Percentiles rank a stretch among this genome's conserved stretches.
Evolutionary conservation across 2,797 vertebrate species (phyloP).

Genomic region (Pterois miles): DNA sequence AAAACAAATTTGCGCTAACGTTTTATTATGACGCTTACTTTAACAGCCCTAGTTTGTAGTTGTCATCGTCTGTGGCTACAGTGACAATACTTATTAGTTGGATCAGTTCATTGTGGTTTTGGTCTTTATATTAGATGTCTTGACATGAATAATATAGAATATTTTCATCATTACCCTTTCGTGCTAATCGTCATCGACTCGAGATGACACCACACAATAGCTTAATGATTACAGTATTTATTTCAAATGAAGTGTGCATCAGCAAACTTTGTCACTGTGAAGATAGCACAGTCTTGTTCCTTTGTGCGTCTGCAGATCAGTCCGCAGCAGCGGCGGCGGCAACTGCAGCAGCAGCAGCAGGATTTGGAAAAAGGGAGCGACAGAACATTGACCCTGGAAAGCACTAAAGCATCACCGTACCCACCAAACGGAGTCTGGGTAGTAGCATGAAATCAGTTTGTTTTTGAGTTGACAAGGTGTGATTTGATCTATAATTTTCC

Average conservation of each 20-base stretch:
- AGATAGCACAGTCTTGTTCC: neutral
- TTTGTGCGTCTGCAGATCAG: conserved; percentile 70
- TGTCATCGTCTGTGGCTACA: neutral
- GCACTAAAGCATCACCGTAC: conserved; percentile 82
- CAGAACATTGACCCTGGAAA: conserved; percentile 87
- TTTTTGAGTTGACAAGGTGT: conserved; percentile 86
- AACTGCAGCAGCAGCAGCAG: conserved; percentile 63
- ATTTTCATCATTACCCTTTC: neutral
- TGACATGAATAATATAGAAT: neutral
- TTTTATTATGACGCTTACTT: no score
- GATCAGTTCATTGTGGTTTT: neutral
- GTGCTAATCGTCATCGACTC: neutral
- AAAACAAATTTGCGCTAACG: no score
- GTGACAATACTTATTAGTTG: neutral
- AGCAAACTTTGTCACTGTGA: neutral
- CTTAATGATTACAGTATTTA: neutral
- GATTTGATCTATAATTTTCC: conserved; percentile 85
- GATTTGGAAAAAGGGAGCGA: conserved; percentile 86
- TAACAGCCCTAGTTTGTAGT: no score
- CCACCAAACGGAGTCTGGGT: conserved; percentile 72
- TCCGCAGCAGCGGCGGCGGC: conserved; percentile 38
- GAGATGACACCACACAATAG: no score
- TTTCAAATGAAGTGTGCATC: neutral
- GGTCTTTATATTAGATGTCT: neutral
- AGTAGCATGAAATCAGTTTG: conserved; percentile 85